phyloP scores from a whole-genome alignment of 2,888 invertebrate genomes.

The Willowsia nigromaculata region DNA sequence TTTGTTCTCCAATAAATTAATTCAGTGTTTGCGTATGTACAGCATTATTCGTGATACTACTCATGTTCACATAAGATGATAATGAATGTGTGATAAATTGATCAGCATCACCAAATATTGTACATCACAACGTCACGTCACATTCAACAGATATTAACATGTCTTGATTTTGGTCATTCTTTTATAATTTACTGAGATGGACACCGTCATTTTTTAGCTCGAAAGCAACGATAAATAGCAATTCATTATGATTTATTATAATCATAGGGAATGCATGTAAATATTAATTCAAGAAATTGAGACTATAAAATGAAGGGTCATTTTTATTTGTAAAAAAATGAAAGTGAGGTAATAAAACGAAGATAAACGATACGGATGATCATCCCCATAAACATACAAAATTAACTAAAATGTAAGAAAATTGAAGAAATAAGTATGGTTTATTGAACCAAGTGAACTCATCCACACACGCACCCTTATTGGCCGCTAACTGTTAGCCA shows the following conservation, averaged over 20 bases:
- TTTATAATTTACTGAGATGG: neutral
- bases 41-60: neutral
- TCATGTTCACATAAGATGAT: neutral
- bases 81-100: conserved; percentile 27
- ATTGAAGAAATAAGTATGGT: neutral
- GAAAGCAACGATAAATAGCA: neutral
- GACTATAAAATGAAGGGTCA: neutral
- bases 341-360: conserved; percentile 27
- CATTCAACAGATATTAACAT: neutral
- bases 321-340: conserved; percentile 10
- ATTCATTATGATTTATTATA: conserved; percentile 7
- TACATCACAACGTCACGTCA: neutral
- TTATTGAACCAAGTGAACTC: neutral
- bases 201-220: neutral
- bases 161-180: neutral
- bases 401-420: neutral
- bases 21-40: neutral
- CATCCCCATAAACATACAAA: neutral
- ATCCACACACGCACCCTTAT: neutral
- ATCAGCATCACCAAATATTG: conserved; percentile 5
- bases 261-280: conserved; percentile 26
- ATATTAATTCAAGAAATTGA: conserved; percentile 11
- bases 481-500: neutral
- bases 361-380: neutral
- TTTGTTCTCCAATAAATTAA: neutral